Evolutionary conservation across 2,797 vertebrate species (phyloP).

Genomic region (Cossypha polioptera): DNA sequence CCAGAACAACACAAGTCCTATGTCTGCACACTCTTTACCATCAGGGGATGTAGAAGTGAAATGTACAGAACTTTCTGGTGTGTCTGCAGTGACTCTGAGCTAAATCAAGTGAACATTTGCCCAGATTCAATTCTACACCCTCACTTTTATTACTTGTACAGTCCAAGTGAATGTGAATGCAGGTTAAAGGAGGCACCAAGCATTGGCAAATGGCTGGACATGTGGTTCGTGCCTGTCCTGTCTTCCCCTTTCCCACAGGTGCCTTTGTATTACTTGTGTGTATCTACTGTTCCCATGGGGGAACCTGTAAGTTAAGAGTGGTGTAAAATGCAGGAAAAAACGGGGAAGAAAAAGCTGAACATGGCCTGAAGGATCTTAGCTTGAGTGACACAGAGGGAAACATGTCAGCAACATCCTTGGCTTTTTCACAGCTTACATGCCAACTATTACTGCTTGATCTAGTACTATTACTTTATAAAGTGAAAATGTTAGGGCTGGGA

Average conservation of each 20-base stretch:
- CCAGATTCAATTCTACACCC: background rate
- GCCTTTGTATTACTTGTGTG: background rate
- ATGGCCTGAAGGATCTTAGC: background rate
- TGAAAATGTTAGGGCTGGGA: background rate
- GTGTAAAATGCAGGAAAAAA: background rate
- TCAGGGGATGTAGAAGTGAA: background rate
- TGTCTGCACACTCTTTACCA: background rate
- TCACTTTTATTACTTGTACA: background rate
- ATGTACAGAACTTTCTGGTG: background rate
- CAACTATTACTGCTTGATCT: background rate
- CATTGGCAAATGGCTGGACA: background rate
- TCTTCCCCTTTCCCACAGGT: background rate
- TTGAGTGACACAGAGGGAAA: background rate
- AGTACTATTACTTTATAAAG: background rate
- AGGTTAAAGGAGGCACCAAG: background rate
- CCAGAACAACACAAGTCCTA: background rate
- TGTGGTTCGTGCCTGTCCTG: accelerated
- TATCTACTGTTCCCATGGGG: background rate
- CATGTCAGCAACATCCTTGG: background rate
- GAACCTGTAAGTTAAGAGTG: background rate
- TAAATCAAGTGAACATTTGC: background rate
- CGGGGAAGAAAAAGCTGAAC: background rate
- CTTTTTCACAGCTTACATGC: background rate
- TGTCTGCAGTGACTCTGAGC: background rate
- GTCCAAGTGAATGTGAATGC: background rate